A percentile compares a stretch with the other conserved stretches of the same genome.
Conservation (phyloP, 2,113 vertebrate species). For the Oreochromis aureus region DNA sequence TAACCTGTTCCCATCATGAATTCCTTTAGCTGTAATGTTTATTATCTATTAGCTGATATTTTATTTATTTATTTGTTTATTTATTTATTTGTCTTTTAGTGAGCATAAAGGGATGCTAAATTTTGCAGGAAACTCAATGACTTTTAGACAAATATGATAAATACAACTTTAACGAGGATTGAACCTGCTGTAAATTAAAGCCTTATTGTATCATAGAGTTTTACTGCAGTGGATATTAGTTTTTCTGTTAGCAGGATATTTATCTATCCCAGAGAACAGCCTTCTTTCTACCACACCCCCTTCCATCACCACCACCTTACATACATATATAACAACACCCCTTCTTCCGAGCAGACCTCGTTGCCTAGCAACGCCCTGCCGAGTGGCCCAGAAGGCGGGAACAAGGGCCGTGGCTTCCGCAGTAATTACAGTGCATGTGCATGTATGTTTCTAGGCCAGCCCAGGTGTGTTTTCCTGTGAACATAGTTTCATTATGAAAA, state of each 20-base stretch:
- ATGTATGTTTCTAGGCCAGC: slow-evolving; percentile 28
- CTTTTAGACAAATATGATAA: neutral
- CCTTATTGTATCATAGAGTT: neutral
- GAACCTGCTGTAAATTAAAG: neutral
- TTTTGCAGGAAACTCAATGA: neutral
- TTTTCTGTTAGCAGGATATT: neutral
- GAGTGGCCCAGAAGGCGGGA: slow-evolving; percentile 61
- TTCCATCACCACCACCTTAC: neutral
- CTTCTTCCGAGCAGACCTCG: slow-evolving; percentile 38
- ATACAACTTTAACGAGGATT: neutral
- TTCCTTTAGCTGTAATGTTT: neutral
- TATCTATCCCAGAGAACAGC: neutral
- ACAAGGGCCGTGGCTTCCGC: slow-evolving; percentile 57
- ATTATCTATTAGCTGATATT: neutral
- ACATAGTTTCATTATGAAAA: neutral
- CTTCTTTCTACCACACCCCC: neutral
- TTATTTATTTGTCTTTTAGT: neutral
- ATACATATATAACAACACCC: slow-evolving; percentile 20
- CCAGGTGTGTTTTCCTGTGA: slow-evolving; percentile 24
- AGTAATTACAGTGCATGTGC: slow-evolving; percentile 53
- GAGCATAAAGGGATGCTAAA: neutral
- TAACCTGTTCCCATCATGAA: neutral
- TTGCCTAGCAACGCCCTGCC: slow-evolving; percentile 64
- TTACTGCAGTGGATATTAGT: neutral
- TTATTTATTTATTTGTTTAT: neutral